A percentile compares a stretch with the other conserved stretches of the same genome.
Conservation (phyloP, 2,113 vertebrate species). For the Sinocyclocheilus grahami region DNA sequence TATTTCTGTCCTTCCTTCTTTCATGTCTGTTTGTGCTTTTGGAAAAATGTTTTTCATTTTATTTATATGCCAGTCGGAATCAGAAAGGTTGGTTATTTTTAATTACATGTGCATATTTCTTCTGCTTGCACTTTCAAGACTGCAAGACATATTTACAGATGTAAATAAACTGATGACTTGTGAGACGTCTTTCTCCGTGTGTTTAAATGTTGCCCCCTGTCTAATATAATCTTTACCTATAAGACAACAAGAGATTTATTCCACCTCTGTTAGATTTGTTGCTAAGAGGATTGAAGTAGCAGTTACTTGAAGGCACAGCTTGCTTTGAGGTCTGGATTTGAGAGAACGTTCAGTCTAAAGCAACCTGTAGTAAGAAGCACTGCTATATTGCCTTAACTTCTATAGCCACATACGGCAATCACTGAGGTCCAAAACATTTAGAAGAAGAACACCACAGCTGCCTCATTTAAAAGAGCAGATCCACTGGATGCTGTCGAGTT, state of each 20-base stretch:
- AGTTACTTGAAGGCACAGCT: neutral
- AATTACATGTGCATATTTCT: conserved; percentile 61
- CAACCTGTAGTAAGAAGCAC: neutral
- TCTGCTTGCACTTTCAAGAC: conserved; percentile 59
- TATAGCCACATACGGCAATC: neutral
- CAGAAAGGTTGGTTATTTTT: conserved; percentile 63
- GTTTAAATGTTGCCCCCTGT: neutral
- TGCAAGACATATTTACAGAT: conserved; percentile 63
- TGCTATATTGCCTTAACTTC: neutral
- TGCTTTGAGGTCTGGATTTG: neutral
- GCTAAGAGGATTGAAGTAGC: neutral
- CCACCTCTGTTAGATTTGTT: neutral
- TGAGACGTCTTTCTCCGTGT: conserved; percentile 11
- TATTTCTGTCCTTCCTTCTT: neutral
- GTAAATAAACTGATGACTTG: conserved; percentile 71
- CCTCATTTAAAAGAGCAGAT: neutral
- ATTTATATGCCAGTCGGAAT: conserved; percentile 63
- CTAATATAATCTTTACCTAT: neutral
- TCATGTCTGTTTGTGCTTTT: conserved; percentile 39
- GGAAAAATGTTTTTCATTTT: conserved; percentile 43
- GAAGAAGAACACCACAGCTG: neutral
- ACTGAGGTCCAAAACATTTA: neutral
- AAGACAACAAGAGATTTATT: neutral
- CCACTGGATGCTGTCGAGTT: neutral
- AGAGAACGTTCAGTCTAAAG: neutral